Evolutionary conservation across 1,140 invertebrate genomes (phyloP).

Genomic region (Maniola jurtina): DNA sequence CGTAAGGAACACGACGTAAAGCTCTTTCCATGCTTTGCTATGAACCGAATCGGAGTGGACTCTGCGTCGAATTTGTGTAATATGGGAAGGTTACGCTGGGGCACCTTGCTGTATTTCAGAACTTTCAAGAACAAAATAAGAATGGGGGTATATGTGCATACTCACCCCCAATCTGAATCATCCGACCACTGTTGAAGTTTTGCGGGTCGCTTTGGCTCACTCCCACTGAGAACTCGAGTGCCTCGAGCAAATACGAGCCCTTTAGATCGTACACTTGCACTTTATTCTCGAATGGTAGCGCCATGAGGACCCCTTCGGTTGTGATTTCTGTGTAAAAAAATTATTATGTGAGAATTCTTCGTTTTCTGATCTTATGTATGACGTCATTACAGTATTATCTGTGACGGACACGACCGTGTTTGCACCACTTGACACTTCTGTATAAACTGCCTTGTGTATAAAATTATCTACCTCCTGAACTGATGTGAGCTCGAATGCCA

Average conservation of each 20-base stretch:
- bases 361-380: too few relatives aligned
- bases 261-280: conserved; percentile 83
- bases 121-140: too few relatives aligned
- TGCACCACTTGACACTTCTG: too few relatives aligned
- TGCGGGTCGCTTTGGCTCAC: conserved; percentile 45
- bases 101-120: too few relatives aligned
- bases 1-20: too few relatives aligned
- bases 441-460: not conserved
- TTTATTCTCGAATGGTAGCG: conserved; percentile 85
- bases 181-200: conserved; percentile 75
- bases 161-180: conserved; percentile 80
- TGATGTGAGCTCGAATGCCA: conserved; percentile 82
- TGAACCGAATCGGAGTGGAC: too few relatives aligned
- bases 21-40: too few relatives aligned
- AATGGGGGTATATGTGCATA: not conserved
- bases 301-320: conserved; percentile 82
- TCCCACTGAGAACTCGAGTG: conserved; percentile 81
- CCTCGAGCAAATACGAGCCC: conserved; percentile 81
- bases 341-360: too few relatives aligned
- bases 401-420: too few relatives aligned
- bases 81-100: too few relatives aligned
- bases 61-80: too few relatives aligned
- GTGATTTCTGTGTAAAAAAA: conserved; percentile 78
- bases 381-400: too few relatives aligned
- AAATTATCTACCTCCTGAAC: conserved; percentile 63